A percentile compares a stretch with the other conserved stretches of the same genome.
Conservation (phyloP, 1,140 invertebrate species). For the Drosophila arizonae region DNA sequence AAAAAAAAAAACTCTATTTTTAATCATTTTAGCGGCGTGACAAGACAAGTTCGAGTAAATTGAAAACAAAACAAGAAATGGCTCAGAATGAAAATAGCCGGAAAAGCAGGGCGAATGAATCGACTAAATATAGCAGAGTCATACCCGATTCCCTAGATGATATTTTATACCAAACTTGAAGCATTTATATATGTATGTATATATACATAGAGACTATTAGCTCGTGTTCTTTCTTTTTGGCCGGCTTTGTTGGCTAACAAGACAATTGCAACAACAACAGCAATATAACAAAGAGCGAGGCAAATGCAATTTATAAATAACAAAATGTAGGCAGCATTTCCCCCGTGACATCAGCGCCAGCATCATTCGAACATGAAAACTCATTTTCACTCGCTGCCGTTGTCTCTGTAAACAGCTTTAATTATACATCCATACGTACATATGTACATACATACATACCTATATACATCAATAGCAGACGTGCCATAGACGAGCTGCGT, state of each 20-base stretch:
- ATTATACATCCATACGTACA: constrained; percentile 30
- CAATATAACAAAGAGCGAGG: neutral
- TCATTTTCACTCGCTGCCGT: constrained; percentile 37
- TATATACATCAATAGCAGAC: constrained; percentile 8
- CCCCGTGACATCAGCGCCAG: constrained; percentile 69
- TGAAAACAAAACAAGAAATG: constrained; percentile 17
- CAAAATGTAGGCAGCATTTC: constrained; percentile 72
- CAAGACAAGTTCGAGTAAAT: constrained; percentile 69
- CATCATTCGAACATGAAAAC: constrained; percentile 40
- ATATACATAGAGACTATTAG: constrained; percentile 9
- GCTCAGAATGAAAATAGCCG: constrained; percentile 72
- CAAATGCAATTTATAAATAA: constrained; percentile 74
- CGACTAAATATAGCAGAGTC: constrained; percentile 49
- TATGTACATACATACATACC: neutral
- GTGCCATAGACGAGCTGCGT: constrained; percentile 15
- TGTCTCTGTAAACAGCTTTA: constrained; percentile 60
- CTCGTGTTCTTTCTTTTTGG: constrained; percentile 6
- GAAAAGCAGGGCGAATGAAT: constrained; percentile 63
- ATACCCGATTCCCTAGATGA: constrained; percentile 33
- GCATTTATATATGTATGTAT: constrained; percentile 29
- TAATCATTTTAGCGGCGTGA: constrained; percentile 61
- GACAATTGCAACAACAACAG: constrained; percentile 40
- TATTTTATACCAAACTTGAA: constrained; percentile 68
- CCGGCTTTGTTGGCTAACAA: constrained; percentile 31
- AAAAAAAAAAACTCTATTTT: constrained; percentile 68